Percentiles rank a stretch among this genome's conserved stretches.
Evolutionary conservation across 2,888 invertebrate species (phyloP).

Genomic region (Clitarchus hookeri): DNA sequence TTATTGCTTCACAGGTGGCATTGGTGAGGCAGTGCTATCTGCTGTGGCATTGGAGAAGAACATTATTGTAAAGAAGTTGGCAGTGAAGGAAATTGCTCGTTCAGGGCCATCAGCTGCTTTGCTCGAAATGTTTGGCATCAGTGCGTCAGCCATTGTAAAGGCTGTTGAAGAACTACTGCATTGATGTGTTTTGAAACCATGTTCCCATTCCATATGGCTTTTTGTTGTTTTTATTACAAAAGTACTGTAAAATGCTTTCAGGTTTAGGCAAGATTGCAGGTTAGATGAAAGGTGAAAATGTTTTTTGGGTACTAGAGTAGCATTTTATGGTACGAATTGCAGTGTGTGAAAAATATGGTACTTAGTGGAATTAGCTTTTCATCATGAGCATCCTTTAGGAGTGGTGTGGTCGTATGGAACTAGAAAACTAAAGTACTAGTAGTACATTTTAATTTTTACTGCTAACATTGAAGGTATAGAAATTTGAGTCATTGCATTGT

Average conservation of each 20-base stretch:
- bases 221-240: not conserved
- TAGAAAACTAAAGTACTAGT: too few species aligned
- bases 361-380: not conserved
- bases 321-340: not conserved
- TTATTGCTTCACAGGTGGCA: conserved; percentile 67
- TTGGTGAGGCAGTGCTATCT: conserved; percentile 92
- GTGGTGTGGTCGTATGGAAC: too few species aligned
- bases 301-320: not conserved
- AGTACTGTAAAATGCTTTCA: not conserved
- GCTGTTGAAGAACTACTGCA: conserved; percentile 66
- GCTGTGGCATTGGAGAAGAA: conserved; percentile 75
- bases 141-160: conserved; percentile 74
- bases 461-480: too few species aligned
- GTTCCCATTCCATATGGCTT: not conserved
- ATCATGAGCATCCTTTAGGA: too few species aligned
- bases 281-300: not conserved
- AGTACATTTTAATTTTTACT: too few species aligned
- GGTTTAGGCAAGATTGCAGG: not conserved
- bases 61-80: conserved; percentile 76
- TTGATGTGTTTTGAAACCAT: not conserved
- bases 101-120: conserved; percentile 89
- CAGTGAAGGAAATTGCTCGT: conserved; percentile 82
- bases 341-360: not conserved
- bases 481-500: too few species aligned
- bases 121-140: conserved; percentile 87